Evolutionary conservation across 2,888 invertebrate species (phyloP).

Genomic region (Tachystola acroxantha): DNA sequence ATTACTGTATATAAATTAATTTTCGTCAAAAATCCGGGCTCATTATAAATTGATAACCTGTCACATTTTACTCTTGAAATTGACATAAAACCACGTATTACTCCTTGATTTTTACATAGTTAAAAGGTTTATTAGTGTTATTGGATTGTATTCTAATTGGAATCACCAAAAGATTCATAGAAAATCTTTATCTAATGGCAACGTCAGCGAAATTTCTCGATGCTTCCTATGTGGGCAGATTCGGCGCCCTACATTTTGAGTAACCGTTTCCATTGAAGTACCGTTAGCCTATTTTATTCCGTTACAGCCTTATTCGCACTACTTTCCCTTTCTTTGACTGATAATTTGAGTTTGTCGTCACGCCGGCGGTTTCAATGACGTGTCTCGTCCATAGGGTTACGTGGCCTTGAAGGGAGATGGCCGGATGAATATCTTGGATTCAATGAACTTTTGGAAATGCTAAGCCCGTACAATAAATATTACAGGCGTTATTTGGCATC

Average conservation of each 20-base stretch:
- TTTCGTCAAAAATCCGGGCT: constrained; percentile 4
- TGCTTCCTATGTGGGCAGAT: constrained; percentile 41
- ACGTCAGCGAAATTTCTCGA: constrained; percentile 59
- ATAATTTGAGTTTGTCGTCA: constrained; percentile 14
- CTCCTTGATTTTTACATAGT: background rate
- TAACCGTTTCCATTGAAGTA: constrained; percentile 19
- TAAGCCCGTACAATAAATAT: background rate
- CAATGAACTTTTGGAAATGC: constrained; percentile 10
- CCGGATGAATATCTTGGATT: background rate
- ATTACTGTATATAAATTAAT: constrained; percentile 11
- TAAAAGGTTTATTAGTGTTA: background rate
- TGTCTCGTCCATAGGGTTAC: constrained; percentile 39
- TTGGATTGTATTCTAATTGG: constrained; percentile 1
- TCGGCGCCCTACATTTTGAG: constrained; percentile 42
- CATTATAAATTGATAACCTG: constrained; percentile 10
- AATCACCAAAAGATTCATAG: constrained; percentile 8
- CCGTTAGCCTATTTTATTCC: constrained; percentile 42
- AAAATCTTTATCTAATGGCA: constrained; percentile 10
- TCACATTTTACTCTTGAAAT: constrained; percentile 3
- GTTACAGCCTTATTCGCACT: constrained; percentile 24
- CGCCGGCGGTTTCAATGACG: constrained; percentile 34
- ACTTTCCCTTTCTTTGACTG: constrained; percentile 35
- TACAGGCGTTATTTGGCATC: no score
- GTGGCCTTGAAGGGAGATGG: constrained; percentile 32
- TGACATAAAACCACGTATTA: background rate